Evolutionary conservation across 2,113 vertebrate genomes (phyloP).

Genomic region (Vireo altiloquus): DNA sequence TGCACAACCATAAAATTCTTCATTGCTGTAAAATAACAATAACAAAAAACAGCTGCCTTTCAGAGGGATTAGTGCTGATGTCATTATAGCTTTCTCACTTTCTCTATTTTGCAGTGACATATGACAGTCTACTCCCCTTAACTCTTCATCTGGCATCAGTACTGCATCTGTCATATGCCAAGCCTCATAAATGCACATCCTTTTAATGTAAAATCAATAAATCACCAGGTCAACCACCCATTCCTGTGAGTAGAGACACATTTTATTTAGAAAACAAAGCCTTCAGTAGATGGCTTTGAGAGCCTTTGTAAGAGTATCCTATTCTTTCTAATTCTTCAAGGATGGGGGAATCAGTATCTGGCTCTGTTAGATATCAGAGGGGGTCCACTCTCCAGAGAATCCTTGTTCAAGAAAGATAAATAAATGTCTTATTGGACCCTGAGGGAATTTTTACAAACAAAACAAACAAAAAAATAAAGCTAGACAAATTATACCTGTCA

Average conservation of each 20-base stretch:
- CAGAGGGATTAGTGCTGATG: neutral
- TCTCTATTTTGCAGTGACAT: neutral
- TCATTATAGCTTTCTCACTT: neutral
- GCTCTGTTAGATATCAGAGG: neutral
- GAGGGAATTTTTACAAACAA: neutral
- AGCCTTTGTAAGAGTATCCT: neutral
- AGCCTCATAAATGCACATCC: neutral
- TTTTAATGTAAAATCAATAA: slow-evolving; percentile 9
- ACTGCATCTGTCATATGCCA: neutral
- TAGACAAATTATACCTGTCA: neutral
- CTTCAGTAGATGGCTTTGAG: neutral
- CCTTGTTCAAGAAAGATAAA: neutral
- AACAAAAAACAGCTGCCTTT: neutral
- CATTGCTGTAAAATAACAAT: neutral
- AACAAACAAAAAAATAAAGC: neutral
- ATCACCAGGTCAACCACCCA: neutral
- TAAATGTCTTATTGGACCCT: neutral
- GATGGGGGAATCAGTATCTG: neutral
- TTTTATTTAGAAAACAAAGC: neutral
- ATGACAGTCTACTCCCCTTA: neutral
- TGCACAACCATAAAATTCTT: neutral
- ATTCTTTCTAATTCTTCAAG: neutral
- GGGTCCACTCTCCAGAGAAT: neutral
- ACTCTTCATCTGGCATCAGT: neutral
- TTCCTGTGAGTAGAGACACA: neutral